Base-by-base conservation (phyloP, 2,888 invertebrate species). In the Cyrtodaria siliqua region DNA sequence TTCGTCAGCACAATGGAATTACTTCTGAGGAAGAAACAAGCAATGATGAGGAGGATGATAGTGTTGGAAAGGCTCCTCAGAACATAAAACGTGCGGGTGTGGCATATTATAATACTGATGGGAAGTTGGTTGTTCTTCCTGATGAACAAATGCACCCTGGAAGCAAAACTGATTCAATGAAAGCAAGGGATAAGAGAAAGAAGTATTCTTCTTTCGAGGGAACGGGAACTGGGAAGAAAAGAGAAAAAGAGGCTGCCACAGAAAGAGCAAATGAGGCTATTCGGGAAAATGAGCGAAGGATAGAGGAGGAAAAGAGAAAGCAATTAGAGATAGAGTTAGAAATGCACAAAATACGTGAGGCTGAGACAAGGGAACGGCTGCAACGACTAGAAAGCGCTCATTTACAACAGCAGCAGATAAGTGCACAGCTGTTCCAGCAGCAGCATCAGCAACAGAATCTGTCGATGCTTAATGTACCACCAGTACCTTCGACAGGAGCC, bases 301-400 rank as follows among this genome's bases (percentile, higher is more conserved):
- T 86, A 49, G 89, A 89, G 44, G 74, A 77, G 8, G 88, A 89
- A 53, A 77, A 83, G 23, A 68, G 71, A 24, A 83, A 79, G 20
- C 86, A 86, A 71, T 56, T 82, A 52, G 87, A 87, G 38, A 84
- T 86, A 49, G 91, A 91, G 47, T 56, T 70, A 18, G 86, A 87
- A 53, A 81, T 86, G 42, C 80, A 81, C 49, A 84, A 85, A 29
- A 74, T 83, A 4, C 66, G 86, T 23, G 86, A 88, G 29, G 67
- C 86, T 20, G 88, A 88, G 56, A 83, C 83, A 3, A 78, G 85
- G 59, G 87, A 87, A 38, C 61, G 83, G 23, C 72, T 88, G 14
- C 87, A 88, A 59, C 55, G 84, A 8, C 44, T 88, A 49, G 86
- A 87, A 57, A 77, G 79, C 55, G 86, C 82, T 38, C 85, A 84